These are phyloP conservation scores for Meiosimyza platycephala DNA, from an alignment of 2,888 invertebrate genomes.

Conservation along the genomic window DNA sequence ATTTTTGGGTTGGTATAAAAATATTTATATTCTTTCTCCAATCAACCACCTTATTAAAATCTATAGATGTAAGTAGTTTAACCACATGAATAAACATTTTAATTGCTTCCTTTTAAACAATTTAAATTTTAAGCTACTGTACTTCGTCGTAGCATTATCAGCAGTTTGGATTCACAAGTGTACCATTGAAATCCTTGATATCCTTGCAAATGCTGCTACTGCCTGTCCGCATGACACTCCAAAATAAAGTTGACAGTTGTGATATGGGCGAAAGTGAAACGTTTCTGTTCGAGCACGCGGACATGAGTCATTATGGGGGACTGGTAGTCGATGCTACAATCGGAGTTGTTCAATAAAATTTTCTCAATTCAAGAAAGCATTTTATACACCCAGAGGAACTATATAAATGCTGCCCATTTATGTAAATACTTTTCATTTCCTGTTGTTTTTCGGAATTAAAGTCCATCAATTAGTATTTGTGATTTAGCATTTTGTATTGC, in stretches of 20 bases:
- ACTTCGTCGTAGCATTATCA: slow-evolving; percentile 6
- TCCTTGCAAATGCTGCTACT: not conserved
- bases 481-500: not conserved
- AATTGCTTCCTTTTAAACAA: too few species aligned
- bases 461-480: slow-evolving; percentile 15
- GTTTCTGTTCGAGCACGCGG: not conserved
- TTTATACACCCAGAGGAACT: too few species aligned
- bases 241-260: slow-evolving; percentile 24
- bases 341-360: slow-evolving; percentile 23
- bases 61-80: too few species aligned
- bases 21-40: too few species aligned
- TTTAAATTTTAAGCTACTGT: too few species aligned
- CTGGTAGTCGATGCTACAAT: too few species aligned
- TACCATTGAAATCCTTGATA: slow-evolving; percentile 22
- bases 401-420: not conserved
- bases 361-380: slow-evolving; percentile 14
- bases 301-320: not conserved
- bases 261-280: slow-evolving; percentile 27
- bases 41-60: too few species aligned
- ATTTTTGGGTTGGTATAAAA: too few species aligned
- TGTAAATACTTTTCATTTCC: slow-evolving; percentile 9
- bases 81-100: too few species aligned
- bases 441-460: slow-evolving; percentile 12
- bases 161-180: slow-evolving; percentile 29
- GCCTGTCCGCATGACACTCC: slow-evolving; percentile 7